Evolutionary conservation across 2,888 invertebrate species (phyloP).

Genomic region (Zootermopsis nevadensis): DNA sequence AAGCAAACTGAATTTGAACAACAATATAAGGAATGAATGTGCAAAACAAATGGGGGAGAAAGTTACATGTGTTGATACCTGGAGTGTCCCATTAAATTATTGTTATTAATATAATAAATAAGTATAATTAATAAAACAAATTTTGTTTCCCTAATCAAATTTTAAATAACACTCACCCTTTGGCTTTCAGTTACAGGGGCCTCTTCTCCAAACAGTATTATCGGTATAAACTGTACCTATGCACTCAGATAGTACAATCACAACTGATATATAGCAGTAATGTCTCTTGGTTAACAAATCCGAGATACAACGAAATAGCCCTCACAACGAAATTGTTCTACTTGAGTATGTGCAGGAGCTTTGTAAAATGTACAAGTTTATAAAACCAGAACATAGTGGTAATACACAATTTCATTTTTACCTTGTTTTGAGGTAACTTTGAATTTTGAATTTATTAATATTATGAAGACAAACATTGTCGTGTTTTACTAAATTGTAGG

Average conservation of each 20-base stretch:
- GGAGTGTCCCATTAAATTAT: constrained; percentile 5
- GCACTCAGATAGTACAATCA: not conserved
- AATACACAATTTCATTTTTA: no score
- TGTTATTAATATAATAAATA: constrained; percentile 6
- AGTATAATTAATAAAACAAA: not conserved
- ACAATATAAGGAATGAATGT: not conserved
- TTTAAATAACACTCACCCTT: not conserved
- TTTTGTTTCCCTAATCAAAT: not conserved
- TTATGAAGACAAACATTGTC: no score
- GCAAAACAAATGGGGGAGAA: not conserved
- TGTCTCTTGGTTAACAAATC: not conserved
- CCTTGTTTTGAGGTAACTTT: no score
- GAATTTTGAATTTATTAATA: no score
- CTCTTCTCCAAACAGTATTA: not conserved
- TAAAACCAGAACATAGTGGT: no score
- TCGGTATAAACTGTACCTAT: not conserved
- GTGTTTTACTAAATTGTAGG: no score
- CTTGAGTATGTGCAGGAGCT: no score
- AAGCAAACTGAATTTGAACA: not conserved
- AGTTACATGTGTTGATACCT: constrained; percentile 1
- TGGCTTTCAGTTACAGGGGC: not conserved
- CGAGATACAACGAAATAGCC: not conserved
- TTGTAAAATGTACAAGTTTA: no score
- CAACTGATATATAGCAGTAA: not conserved
- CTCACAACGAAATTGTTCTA: not conserved